These are phyloP conservation scores for Lutjanus argentimaculatus DNA, from an alignment of 2,797 vertebrate species.

Conservation along the genomic window DNA sequence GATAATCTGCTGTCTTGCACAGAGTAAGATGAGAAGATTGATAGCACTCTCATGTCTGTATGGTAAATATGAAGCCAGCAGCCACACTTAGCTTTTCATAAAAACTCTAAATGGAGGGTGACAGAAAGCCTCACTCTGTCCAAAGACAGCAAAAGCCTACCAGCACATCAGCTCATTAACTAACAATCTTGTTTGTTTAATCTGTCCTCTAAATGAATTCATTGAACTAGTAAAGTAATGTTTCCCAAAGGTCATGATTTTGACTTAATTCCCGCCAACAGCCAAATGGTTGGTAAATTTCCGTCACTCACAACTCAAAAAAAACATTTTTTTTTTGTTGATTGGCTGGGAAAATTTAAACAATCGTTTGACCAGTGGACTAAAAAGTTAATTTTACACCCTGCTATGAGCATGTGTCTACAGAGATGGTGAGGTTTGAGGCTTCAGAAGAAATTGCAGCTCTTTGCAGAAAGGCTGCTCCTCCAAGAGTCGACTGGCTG, in stretches of 20 bases:
- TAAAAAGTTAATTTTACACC: no score
- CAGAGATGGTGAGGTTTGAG: neutral
- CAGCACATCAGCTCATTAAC: neutral
- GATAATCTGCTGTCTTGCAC: neutral
- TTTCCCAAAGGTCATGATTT: neutral
- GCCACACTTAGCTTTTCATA: neutral
- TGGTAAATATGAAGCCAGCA: neutral
- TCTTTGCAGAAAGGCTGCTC: slow-evolving; percentile 22
- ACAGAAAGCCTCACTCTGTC: neutral
- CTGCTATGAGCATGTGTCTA: neutral
- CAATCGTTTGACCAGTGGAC: no score
- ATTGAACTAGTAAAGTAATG: no score
- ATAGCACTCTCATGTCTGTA: neutral
- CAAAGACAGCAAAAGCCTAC: neutral
- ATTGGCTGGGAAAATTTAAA: no score
- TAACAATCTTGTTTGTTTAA: neutral
- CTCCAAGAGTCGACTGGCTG: slow-evolving; percentile 22
- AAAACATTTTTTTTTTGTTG: no score
- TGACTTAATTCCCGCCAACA: neutral
- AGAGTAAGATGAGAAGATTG: neutral
- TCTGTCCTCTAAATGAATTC: no score
- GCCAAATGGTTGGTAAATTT: no score
- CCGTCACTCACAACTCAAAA: no score
- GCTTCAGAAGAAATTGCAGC: neutral
- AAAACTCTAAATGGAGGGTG: neutral